Evolutionary conservation across 2,888 invertebrate genomes (phyloP).

Genomic region (Helobdella robusta): DNA sequence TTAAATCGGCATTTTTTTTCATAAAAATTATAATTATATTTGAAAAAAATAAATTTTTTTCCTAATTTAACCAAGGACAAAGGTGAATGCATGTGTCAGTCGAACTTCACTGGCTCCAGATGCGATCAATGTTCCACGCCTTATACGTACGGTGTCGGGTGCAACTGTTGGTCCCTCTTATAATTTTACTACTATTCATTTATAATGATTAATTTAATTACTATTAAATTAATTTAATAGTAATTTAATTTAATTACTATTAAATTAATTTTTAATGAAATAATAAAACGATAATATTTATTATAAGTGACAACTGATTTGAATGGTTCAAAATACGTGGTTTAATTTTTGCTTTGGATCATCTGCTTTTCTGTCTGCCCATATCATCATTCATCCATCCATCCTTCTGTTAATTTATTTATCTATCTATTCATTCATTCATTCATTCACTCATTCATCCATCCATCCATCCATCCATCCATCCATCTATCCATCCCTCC

Average conservation of each 20-base stretch:
- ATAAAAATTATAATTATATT: not conserved
- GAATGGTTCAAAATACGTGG: too few relatives aligned
- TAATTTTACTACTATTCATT: too few relatives aligned
- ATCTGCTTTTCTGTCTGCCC: too few relatives aligned
- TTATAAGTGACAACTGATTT: too few relatives aligned
- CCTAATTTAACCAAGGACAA: too few relatives aligned
- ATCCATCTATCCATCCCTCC: too few relatives aligned
- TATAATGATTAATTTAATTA: not conserved
- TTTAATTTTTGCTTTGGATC: too few relatives aligned
- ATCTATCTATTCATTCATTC: too few relatives aligned
- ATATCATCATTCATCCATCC: too few relatives aligned
- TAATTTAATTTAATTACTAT: not conserved
- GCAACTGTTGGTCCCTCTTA: slow-evolving; percentile 1
- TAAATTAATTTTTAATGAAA: not conserved
- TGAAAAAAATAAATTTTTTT: not conserved
- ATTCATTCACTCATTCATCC: too few relatives aligned
- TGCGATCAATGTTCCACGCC: slow-evolving; percentile 36
- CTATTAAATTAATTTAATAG: not conserved
- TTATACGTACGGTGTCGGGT: slow-evolving; percentile 7
- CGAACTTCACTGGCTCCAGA: slow-evolving; percentile 33
- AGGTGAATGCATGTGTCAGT: slow-evolving; percentile 38
- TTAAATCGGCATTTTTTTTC: not conserved
- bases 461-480: too few relatives aligned
- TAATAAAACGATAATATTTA: not conserved
- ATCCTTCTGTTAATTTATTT: too few relatives aligned